Evolutionary conservation across 2,113 vertebrate species (phyloP), one percentile per base, ranked within the genome.

Genomic region (Scortum barcoo): DNA sequence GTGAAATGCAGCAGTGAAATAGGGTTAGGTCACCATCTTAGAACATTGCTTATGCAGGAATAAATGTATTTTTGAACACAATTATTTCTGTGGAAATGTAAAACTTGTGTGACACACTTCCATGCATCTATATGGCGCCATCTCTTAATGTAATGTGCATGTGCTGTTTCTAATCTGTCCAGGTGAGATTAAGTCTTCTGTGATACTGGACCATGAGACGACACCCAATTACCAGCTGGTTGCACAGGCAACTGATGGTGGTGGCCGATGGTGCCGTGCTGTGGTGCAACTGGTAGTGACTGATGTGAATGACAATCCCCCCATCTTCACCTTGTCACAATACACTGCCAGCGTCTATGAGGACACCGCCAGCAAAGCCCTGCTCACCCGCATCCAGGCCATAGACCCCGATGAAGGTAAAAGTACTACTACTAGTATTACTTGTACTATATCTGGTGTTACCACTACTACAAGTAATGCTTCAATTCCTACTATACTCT

Each of bases 231-330:
- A 99, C 93, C 93, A 88, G 50, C 94, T 99, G 82, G 84, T 96
- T 40, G 96, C 97, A 81, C 94, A 94, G 80, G 98, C 97, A 33
- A 97, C 96, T 0, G 98, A 99, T 4, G 97, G 97, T 0, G 98
- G 98, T 2, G 98, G 98, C 53, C 95, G 94, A 61, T 98, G 95
- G 91, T 99, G 98, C 86, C 96, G 95, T 2, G 95, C 97, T 3
- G 90, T 94, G 74, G 88, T 99, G 71, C 94, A 73, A 57, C 92
- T 99, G 79, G 85, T 89, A 28, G 93, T 99, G 80, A 95, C 97
- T 81, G 98, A 99, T 1, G 96, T 99, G 85, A 99, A 99, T 22
- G 98, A 99, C 91, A 99, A 99, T 72, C 95, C 98, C 0, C 98
- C 98, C 0, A 80, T 95, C 30, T 99, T 99, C 88, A 96, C 96